Evolutionary conservation across 2,797 vertebrate genomes (phyloP).

Genomic region (Huso huso): DNA sequence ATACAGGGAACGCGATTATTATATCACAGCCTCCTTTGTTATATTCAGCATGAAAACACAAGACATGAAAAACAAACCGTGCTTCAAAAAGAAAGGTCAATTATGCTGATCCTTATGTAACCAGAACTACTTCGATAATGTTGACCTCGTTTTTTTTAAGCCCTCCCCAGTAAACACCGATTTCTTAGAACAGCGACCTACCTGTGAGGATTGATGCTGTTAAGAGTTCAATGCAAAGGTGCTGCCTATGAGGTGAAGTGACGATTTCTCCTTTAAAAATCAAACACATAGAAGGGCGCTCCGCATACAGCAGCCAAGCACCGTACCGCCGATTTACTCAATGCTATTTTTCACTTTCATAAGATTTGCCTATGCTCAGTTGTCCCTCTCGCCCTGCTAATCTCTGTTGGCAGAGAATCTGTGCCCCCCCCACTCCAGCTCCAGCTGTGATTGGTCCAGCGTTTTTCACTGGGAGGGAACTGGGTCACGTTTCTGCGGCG

Average conservation of each 20-base stretch:
- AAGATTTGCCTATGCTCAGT: constrained; percentile 20
- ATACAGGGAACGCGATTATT: no score
- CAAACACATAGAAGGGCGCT: no score
- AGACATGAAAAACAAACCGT: no score
- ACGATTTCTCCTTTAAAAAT: background rate
- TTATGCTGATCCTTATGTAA: no score
- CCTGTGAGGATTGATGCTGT: no score
- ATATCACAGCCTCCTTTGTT: no score
- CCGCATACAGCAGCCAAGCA: background rate
- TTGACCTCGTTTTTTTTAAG: no score
- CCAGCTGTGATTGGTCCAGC: constrained; percentile 21
- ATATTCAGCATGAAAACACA: no score
- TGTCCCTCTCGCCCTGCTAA: background rate
- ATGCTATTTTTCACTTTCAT: constrained; percentile 21
- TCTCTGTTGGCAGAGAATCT: background rate
- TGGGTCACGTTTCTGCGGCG: constrained; percentile 35
- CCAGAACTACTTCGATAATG: no score
- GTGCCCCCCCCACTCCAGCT: constrained; percentile 16
- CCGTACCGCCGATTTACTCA: background rate
- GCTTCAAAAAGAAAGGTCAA: no score
- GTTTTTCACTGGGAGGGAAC: constrained; percentile 8
- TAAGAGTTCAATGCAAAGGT: background rate
- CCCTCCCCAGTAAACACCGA: no score
- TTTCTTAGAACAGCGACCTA: no score
- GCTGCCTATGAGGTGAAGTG: constrained; percentile 7